Conservation (phyloP, 2,797 vertebrate species). For the Mycteria americana region DNA sequence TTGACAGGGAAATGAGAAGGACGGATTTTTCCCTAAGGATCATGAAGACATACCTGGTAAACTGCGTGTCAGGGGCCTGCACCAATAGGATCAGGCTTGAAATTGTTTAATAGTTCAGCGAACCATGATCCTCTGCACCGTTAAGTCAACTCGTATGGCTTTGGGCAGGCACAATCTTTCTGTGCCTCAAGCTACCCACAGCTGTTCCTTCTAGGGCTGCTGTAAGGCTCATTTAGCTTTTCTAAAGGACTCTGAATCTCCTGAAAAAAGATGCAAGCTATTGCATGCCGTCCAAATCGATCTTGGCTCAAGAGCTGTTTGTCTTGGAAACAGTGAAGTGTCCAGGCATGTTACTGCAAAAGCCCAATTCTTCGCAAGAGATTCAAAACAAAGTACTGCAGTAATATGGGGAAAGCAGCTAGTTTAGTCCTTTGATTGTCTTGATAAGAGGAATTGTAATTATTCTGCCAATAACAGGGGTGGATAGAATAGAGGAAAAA, state of each 20-base stretch:
- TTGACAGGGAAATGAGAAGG: neutral
- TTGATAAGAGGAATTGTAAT: slow-evolving; percentile 27
- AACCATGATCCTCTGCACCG: neutral
- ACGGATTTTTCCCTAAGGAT: neutral
- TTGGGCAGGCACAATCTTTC: neutral
- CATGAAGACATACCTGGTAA: neutral
- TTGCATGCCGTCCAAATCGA: slow-evolving; percentile 50
- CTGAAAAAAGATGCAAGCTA: slow-evolving; percentile 24
- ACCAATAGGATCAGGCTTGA: neutral
- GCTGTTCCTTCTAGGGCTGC: neutral
- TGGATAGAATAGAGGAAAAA: neutral
- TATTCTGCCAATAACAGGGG: slow-evolving; percentile 9
- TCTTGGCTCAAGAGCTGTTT: slow-evolving; percentile 61
- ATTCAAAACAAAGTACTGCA: slow-evolving; percentile 35
- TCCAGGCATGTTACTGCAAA: slow-evolving; percentile 51
- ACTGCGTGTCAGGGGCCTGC: neutral
- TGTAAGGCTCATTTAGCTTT: slow-evolving; percentile 23
- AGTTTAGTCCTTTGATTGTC: slow-evolving; percentile 21
- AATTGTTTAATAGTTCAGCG: neutral
- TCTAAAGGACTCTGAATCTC: slow-evolving; percentile 1
- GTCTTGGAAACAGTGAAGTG: slow-evolving; percentile 51
- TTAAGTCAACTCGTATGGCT: neutral
- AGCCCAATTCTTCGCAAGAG: neutral
- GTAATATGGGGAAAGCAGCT: neutral
- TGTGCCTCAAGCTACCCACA: neutral